phyloP scores from a whole-genome alignment of 1,140 invertebrate genomes.

The Oscheius sp. region DNA sequence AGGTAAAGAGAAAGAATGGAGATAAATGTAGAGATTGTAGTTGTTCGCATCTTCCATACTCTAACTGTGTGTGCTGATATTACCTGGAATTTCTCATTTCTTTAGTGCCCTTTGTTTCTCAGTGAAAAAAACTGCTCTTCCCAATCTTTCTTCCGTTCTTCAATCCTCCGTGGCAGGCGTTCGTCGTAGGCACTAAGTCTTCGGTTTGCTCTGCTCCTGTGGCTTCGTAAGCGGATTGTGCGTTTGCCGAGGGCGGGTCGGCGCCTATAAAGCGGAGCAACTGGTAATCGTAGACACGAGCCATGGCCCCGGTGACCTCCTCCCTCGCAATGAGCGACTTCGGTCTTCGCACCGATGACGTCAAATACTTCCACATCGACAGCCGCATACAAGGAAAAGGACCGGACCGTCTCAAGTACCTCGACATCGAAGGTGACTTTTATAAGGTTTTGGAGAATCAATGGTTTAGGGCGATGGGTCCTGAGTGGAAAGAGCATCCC shows the following conservation, averaged over 20 bases:
- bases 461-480: conserved; percentile 35
- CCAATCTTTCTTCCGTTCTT: too few species aligned
- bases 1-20: too few species aligned
- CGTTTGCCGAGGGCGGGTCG: neutral
- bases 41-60: too few species aligned
- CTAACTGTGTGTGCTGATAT: too few species aligned
- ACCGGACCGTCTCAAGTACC: conserved; percentile 41
- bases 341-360: conserved; percentile 40
- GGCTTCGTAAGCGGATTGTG: neutral
- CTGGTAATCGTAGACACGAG: neutral
- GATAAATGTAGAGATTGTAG: too few species aligned
- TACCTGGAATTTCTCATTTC: too few species aligned
- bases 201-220: neutral
- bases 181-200: too few species aligned
- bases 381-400: conserved; percentile 35
- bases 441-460: neutral
- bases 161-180: too few species aligned
- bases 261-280: neutral
- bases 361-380: conserved; percentile 43
- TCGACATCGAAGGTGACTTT: conserved; percentile 42
- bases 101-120: too few species aligned
- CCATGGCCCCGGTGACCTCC: conserved; percentile 29
- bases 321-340: conserved; percentile 36
- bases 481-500: conserved; percentile 42
- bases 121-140: too few species aligned